Conservation (phyloP, 2,888 invertebrate species). For the Emesis furor region DNA sequence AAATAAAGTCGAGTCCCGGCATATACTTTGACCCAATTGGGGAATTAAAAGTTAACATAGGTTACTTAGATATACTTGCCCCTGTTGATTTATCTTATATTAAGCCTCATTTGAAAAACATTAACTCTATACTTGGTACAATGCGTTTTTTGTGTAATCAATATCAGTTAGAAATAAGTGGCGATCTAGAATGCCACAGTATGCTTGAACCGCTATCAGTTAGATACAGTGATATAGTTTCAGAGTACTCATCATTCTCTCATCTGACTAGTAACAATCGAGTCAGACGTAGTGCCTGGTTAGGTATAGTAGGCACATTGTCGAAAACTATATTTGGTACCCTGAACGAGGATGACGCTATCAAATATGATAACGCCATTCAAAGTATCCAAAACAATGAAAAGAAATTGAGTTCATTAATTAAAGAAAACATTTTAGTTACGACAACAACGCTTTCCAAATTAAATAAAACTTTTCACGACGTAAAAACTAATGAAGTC, state of each 20-base stretch:
- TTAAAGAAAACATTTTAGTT: conserved; percentile 70
- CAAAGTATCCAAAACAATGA: conserved; percentile 51
- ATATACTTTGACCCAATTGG: conserved; percentile 14
- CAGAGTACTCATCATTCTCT: conserved; percentile 31
- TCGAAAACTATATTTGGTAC: conserved; percentile 75
- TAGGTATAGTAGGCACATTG: conserved; percentile 67
- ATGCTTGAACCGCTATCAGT: not conserved
- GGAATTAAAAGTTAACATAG: not conserved
- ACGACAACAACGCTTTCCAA: conserved; percentile 48
- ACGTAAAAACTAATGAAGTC: conserved; percentile 45
- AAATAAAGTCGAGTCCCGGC: not conserved
- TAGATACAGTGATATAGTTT: not conserved
- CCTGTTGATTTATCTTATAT: not conserved
- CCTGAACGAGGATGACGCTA: conserved; percentile 74
- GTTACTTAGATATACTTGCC: not conserved
- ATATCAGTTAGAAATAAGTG: not conserved
- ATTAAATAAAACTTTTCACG: conserved; percentile 54
- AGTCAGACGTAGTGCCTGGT: conserved; percentile 63
- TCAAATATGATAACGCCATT: conserved; percentile 69
- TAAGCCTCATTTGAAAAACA: not conserved
- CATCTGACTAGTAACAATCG: conserved; percentile 29
- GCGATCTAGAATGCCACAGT: too few species aligned
- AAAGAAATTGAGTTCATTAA: conserved; percentile 57
- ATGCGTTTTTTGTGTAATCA: not conserved
- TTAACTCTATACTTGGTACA: not conserved